Evolutionary conservation across 2,797 vertebrate species (phyloP), one percentile per base, ranked within the genome.

Genomic region (Acropternis orthonyx): DNA sequence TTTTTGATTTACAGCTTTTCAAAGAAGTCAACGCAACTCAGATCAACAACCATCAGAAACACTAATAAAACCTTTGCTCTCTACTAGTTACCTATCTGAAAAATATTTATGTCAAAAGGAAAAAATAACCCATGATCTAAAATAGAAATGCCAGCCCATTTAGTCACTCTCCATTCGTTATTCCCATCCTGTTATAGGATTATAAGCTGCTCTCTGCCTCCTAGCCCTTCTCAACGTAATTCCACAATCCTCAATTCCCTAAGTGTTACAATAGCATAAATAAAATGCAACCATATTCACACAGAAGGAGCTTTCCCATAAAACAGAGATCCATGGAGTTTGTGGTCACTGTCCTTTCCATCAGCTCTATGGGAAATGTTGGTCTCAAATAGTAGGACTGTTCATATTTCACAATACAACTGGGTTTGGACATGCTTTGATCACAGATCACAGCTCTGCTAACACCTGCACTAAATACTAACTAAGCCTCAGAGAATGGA

Each of bases 401-500:
- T 58, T 96, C 96, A 95, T 90, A 95, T 91, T 91, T 96, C 92
- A 94, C 46, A 96, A 95, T 69, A 95, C 87, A 95, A 92, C 63
- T 97, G 80, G 74, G 89, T 96, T 88, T 66, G 94, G 97, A 97
- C 96, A 97, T 97, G 97, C 96, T 97, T 96, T 96, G 96, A 96
- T 96, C 95, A 97, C 92, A 96, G 95, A 91, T 96, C 96, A 98
- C 87, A 95, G 97, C 93, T 97, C 93, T 96, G 96, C 96, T 97
- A 95, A 92, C 93, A 94, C 97, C 96, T 97, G 93, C 96, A 97
- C 96, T 95, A 96, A 95, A 94, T 92, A 97, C 96, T 96, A 98
- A 96, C 95, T 93, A 97, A 96, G 95, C 97, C 91, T 95, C 95
- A 95, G 86, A 97, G 95, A 96, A 97, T 98, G 97, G 95, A 96